Percentiles rank a stretch among this genome's conserved stretches.
Evolutionary conservation across 1,140 invertebrate species (phyloP).

Genomic region (Apocrypta bakeri): DNA sequence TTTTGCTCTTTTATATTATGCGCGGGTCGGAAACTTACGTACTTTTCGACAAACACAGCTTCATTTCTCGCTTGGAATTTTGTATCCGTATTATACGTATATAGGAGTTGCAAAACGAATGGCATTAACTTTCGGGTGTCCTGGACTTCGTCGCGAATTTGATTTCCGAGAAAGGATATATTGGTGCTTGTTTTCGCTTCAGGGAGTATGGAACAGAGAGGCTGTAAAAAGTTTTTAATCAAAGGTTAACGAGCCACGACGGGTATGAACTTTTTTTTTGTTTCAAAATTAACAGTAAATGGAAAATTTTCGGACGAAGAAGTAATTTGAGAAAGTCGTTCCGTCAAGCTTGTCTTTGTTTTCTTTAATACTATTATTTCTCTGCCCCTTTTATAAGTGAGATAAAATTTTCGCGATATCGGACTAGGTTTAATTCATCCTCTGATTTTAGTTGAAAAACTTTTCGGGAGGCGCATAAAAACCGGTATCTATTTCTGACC

Average conservation of each 20-base stretch:
- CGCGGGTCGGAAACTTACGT: constrained; percentile 8
- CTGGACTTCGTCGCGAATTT: not conserved
- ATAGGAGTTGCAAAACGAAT: too few relatives aligned
- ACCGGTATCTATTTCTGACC: too few relatives aligned
- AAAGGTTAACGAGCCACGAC: not conserved
- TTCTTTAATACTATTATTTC: not conserved
- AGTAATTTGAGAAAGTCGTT: not conserved
- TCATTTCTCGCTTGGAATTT: not conserved
- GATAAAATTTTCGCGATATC: not conserved
- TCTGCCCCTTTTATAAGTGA: not conserved
- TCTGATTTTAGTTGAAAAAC: too few relatives aligned
- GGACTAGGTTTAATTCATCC: too few relatives aligned
- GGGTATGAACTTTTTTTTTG: not conserved
- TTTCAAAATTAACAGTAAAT: not conserved
- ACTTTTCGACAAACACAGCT: constrained; percentile 29
- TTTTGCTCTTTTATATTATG: constrained; percentile 23
- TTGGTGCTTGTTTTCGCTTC: not conserved
- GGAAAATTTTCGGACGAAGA: not conserved
- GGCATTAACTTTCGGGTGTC: not conserved
- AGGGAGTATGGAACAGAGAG: not conserved
- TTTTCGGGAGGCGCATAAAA: too few relatives aligned
- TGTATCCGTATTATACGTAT: not conserved
- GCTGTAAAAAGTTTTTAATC: constrained; percentile 2
- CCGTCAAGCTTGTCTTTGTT: not conserved
- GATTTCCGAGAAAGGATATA: not conserved